Evolutionary conservation across 2,113 vertebrate species (phyloP).

Genomic region (Microtus ochrogaster): DNA sequence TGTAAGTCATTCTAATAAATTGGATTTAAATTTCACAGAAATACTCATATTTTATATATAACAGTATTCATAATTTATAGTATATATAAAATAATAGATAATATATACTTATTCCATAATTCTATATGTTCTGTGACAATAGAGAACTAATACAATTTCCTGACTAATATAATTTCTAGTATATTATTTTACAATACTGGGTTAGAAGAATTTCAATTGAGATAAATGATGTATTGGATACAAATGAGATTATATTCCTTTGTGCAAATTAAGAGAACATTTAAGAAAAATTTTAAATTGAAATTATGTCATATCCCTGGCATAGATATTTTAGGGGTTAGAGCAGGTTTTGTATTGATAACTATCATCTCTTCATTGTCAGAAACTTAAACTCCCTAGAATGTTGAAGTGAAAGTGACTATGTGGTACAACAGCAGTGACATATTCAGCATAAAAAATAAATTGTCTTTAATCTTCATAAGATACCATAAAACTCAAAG

Average conservation of each 20-base stretch:
- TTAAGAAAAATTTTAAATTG: neutral
- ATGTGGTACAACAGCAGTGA: neutral
- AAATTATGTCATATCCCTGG: neutral
- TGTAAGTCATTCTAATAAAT: no score
- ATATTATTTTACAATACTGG: neutral
- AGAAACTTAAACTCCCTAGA: neutral
- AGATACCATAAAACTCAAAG: neutral
- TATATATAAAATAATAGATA: no score
- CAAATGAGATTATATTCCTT: neutral
- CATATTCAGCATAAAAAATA: neutral
- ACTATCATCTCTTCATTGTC: neutral
- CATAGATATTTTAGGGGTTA: neutral
- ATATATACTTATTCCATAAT: no score
- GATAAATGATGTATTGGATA: neutral
- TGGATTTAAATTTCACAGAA: no score
- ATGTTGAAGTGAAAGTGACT: no score
- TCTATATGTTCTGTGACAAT: neutral
- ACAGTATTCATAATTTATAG: no score
- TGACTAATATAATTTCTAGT: neutral
- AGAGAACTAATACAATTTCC: neutral
- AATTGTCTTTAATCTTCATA: neutral
- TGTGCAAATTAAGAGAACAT: neutral
- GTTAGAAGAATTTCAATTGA: neutral
- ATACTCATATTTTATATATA: no score
- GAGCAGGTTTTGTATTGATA: neutral